phyloP scores from a whole-genome alignment of 2,113 vertebrate species.

The Tonatia bakeri region DNA sequence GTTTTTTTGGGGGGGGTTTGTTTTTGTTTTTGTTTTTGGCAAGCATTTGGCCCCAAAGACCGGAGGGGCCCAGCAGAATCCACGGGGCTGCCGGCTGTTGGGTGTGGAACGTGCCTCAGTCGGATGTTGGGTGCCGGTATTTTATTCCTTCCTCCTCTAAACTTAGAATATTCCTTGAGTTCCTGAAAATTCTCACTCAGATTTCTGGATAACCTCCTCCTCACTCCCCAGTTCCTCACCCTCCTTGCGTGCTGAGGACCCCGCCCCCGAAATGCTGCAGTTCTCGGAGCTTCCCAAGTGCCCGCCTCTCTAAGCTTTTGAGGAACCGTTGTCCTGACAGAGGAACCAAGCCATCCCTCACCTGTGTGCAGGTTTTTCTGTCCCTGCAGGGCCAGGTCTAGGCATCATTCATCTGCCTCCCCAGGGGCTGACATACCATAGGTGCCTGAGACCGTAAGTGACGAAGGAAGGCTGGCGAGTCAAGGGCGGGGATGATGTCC shows the following conservation, averaged over 20 bases:
- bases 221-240: neutral
- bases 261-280: fast-evolving
- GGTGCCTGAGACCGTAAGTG: neutral
- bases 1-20: neutral
- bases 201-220: conserved; percentile 14
- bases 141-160: neutral
- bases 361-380: fast-evolving
- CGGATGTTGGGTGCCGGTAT: neutral
- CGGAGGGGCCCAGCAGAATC: neutral
- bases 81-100: neutral
- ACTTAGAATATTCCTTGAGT: conserved; percentile 47
- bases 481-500: neutral
- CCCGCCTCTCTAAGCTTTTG: neutral
- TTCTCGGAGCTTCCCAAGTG: neutral
- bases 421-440: neutral
- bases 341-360: neutral
- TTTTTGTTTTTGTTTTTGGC: neutral
- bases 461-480: neutral
- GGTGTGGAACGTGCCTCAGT: neutral
- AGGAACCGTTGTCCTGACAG: neutral
- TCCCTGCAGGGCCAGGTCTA: neutral
- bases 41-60: neutral
- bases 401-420: neutral
- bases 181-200: conserved; percentile 24
- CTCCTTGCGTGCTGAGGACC: neutral